These are phyloP conservation scores for Uria aalge DNA, from an alignment of 2,113 vertebrate genomes.

Conservation along the genomic window DNA sequence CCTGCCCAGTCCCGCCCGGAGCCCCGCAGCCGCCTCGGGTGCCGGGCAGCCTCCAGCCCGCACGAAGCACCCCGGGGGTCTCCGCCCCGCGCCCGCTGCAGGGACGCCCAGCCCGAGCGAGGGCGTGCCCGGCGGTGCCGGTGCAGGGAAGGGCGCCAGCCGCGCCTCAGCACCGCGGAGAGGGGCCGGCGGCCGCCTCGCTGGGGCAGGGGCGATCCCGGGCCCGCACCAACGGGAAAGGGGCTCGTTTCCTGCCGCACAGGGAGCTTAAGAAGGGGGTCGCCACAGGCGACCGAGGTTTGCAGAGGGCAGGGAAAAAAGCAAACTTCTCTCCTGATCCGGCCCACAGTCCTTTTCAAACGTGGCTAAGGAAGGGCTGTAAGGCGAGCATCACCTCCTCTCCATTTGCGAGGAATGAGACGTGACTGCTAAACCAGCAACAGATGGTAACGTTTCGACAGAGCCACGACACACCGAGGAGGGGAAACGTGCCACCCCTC, in stretches of 20 bases:
- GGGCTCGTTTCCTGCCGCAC: neutral
- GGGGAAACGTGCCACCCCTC: neutral
- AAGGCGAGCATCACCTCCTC: neutral
- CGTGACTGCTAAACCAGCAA: neutral
- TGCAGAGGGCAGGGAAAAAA: neutral
- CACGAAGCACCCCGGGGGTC: neutral
- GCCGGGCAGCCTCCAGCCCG: neutral
- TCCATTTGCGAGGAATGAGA: neutral
- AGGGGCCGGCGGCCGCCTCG: neutral
- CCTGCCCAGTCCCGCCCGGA: neutral
- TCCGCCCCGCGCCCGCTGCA: neutral
- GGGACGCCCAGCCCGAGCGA: accelerated
- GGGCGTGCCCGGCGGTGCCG: neutral
- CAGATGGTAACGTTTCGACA: neutral
- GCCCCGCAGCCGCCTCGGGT: neutral
- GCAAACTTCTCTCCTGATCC: too few species aligned
- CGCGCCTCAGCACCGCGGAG: neutral
- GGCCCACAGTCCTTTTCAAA: neutral
- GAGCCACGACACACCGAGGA: neutral
- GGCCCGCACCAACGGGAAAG: neutral
- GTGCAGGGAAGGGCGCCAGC: neutral
- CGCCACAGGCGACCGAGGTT: neutral
- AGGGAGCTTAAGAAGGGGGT: neutral
- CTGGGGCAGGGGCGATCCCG: neutral
- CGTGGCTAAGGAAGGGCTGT: neutral